Conservation (phyloP, 2,797 vertebrate genomes). For the Avahi laniger region DNA sequence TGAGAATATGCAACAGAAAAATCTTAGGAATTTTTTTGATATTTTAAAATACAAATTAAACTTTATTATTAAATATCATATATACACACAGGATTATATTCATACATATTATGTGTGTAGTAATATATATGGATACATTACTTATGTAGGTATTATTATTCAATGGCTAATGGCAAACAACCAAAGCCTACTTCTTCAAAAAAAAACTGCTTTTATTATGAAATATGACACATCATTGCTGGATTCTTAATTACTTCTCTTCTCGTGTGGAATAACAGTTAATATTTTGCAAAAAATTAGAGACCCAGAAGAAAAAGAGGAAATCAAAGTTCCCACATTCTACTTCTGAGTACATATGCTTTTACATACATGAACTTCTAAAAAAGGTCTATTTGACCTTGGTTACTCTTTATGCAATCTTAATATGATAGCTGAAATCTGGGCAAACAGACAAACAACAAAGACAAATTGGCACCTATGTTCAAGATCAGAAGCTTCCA, state of each 20-base stretch:
- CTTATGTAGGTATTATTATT: background rate
- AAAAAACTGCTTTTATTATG: background rate
- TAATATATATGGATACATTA: background rate
- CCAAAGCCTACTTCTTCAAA: background rate
- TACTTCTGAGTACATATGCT: background rate
- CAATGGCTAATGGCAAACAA: background rate
- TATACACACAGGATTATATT: background rate
- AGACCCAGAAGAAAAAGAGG: background rate
- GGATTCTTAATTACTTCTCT: background rate
- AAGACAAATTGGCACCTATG: background rate
- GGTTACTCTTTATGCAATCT: background rate
- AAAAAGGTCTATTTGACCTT: constrained; percentile 7
- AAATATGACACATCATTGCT: background rate
- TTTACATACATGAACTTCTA: background rate
- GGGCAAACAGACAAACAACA: background rate
- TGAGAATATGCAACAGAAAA: background rate
- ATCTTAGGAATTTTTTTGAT: background rate
- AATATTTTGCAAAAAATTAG: background rate
- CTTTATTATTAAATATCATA: background rate
- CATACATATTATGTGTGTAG: background rate
- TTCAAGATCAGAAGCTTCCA: background rate
- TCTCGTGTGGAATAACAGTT: background rate
- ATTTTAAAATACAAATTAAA: constrained; percentile 39
- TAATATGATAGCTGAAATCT: constrained; percentile 24
- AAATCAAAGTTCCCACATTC: background rate